Evolutionary conservation across 2,888 invertebrate genomes (phyloP).

Genomic region (Erebia epiphron): DNA sequence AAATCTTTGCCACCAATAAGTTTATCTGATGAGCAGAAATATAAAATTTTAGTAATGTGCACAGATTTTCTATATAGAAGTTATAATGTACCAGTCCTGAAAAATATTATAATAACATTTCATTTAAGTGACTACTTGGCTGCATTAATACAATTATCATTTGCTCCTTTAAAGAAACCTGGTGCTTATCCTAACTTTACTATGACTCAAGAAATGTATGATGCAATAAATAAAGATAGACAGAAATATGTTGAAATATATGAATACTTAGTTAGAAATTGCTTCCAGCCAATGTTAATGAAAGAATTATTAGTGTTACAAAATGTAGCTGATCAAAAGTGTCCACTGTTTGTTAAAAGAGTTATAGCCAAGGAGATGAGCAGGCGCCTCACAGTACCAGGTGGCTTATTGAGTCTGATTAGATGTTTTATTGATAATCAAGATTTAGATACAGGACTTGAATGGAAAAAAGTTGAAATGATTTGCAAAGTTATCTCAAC

Average conservation of each 20-base stretch:
- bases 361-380: conserved; percentile 84
- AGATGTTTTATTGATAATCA: conserved; percentile 85
- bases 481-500: conserved; percentile 85
- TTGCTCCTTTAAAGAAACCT: conserved; percentile 86
- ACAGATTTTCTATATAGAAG: conserved; percentile 76
- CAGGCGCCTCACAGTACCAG: conserved; percentile 79
- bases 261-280: conserved; percentile 75
- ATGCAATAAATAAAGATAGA: conserved; percentile 76
- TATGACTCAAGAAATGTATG: conserved; percentile 83
- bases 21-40: conserved; percentile 75
- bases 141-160: conserved; percentile 86
- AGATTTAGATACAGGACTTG: conserved; percentile 79
- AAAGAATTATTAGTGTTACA: conserved; percentile 87
- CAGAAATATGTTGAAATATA: conserved; percentile 76
- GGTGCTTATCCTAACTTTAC: conserved; percentile 62
- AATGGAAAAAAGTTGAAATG: conserved; percentile 87
- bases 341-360: conserved; percentile 85
- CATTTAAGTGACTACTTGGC: conserved; percentile 85
- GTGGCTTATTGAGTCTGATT: conserved; percentile 86
- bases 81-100: conserved; percentile 76
- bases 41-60: conserved; percentile 75
- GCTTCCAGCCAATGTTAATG: conserved; percentile 85
- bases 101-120: conserved; percentile 80
- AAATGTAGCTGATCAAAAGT: conserved; percentile 70
- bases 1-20: conserved; percentile 55